These are phyloP conservation scores for Microtus ochrogaster DNA, from an alignment of 2,113 vertebrate species.

Conservation along the genomic window DNA sequence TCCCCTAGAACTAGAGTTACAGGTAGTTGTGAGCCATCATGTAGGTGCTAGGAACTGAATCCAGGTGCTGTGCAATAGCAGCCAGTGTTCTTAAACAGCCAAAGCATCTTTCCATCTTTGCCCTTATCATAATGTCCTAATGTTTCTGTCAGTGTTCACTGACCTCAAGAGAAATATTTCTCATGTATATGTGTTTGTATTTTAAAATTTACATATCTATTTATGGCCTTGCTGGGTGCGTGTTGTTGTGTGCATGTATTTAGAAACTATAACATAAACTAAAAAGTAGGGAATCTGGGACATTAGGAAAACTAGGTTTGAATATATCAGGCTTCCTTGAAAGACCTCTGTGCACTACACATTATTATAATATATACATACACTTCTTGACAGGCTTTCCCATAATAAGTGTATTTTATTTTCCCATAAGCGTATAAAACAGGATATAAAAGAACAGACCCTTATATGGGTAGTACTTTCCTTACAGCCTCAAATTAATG, in stretches of 20 bases:
- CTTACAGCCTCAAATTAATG: slow-evolving; percentile 60
- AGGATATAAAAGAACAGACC: background rate
- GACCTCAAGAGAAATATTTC: background rate
- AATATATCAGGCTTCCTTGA: slow-evolving; percentile 9
- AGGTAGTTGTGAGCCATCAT: too few relatives aligned
- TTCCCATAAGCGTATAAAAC: background rate
- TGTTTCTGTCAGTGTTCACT: background rate
- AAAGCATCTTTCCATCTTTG: background rate
- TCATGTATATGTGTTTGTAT: background rate
- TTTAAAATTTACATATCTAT: background rate
- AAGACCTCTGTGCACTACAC: background rate
- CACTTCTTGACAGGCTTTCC: background rate
- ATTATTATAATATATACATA: background rate
- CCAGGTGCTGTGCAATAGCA: background rate
- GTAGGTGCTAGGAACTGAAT: background rate
- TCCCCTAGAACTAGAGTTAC: background rate
- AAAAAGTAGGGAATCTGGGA: background rate
- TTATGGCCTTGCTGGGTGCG: background rate
- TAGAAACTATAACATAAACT: background rate
- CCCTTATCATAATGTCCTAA: background rate
- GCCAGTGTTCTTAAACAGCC: background rate
- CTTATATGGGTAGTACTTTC: slow-evolving; percentile 24
- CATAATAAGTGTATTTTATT: slow-evolving; percentile 36
- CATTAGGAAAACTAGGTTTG: background rate
- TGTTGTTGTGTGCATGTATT: background rate